Evolutionary conservation across 30 jellyfish, hydroid and myxozoan genomes (phyloP).

Genomic region (Aurelia sp.): DNA sequence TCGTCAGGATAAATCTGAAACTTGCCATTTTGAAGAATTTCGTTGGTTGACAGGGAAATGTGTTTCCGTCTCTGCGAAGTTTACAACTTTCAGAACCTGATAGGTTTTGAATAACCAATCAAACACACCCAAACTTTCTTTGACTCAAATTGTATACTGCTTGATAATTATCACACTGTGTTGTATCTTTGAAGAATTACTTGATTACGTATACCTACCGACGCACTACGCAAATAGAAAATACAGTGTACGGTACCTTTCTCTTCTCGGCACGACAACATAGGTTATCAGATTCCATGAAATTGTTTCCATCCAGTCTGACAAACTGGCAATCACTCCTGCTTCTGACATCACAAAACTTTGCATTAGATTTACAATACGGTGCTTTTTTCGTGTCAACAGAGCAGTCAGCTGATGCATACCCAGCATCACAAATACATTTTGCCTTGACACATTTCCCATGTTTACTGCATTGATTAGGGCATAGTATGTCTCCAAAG

Average conservation of each 20-base stretch:
- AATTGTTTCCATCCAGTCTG: conserved; percentile 72
- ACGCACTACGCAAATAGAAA: too few relatives aligned
- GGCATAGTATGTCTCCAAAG: conserved; percentile 80
- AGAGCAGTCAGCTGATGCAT: conserved; percentile 86
- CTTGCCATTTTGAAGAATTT: too few relatives aligned
- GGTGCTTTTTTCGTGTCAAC: conserved; percentile 67
- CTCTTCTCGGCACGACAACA: conserved; percentile 52
- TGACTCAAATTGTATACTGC: too few relatives aligned
- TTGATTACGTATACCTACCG: too few relatives aligned
- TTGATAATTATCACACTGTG: too few relatives aligned
- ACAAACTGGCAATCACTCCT: conserved; percentile 66
- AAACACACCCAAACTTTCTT: too few relatives aligned
- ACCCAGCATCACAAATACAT: conserved; percentile 69
- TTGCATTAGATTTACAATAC: conserved; percentile 43
- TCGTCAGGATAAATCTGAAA: too few relatives aligned
- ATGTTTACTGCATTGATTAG: conserved; percentile 73
- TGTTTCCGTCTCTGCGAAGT: too few relatives aligned
- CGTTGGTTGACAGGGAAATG: too few relatives aligned
- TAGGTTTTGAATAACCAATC: too few relatives aligned
- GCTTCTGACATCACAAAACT: conserved; percentile 78
- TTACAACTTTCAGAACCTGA: too few relatives aligned
- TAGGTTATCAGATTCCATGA: conserved; percentile 60
- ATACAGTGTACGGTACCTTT: conserved; percentile 35
- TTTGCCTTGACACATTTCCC: conserved; percentile 86
- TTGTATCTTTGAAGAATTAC: too few relatives aligned